Conservation (phyloP, 1,140 invertebrate genomes). For the Epicauta chinensis region DNA sequence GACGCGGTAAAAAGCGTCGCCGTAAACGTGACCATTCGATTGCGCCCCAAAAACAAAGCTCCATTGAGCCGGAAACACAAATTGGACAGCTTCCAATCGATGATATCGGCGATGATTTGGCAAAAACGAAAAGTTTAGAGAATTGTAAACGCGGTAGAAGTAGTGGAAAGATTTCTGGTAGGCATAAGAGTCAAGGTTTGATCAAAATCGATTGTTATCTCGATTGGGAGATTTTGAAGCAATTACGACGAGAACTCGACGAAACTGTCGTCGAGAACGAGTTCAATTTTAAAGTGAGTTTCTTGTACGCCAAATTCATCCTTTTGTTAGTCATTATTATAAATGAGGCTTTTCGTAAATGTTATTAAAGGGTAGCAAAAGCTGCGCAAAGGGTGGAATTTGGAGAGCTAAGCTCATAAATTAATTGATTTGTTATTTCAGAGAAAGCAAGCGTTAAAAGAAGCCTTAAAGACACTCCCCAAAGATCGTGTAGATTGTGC, state of each 20-base stretch:
- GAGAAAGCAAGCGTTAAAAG: conserved; percentile 56
- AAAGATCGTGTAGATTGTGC: conserved; percentile 76
- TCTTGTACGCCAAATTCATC: not conserved
- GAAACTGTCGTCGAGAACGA: conserved; percentile 61
- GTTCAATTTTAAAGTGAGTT: conserved; percentile 54
- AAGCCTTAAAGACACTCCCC: conserved; percentile 51
- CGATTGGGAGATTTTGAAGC: conserved; percentile 55
- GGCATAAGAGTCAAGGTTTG: conserved; percentile 9
- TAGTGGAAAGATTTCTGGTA: not conserved
- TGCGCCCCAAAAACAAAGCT: conserved; percentile 44
- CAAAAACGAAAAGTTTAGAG: not conserved
- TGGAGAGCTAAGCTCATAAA: conserved; percentile 34
- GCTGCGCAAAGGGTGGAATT: too few species aligned
- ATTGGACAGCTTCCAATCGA: conserved; percentile 37
- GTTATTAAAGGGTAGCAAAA: too few species aligned
- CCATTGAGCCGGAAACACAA: conserved; percentile 55
- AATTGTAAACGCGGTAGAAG: conserved; percentile 30
- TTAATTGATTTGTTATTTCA: conserved; percentile 32
- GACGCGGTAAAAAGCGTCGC: conserved; percentile 43
- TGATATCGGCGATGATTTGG: not conserved
- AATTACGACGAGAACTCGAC: conserved; percentile 58
- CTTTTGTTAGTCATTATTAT: conserved; percentile 4
- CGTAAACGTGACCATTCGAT: conserved; percentile 47
- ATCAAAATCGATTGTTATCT: conserved; percentile 41
- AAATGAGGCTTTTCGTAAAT: conserved; percentile 15